Base-by-base conservation (phyloP, 2,113 vertebrate genomes). In the Chaetodon trifascialis region DNA sequence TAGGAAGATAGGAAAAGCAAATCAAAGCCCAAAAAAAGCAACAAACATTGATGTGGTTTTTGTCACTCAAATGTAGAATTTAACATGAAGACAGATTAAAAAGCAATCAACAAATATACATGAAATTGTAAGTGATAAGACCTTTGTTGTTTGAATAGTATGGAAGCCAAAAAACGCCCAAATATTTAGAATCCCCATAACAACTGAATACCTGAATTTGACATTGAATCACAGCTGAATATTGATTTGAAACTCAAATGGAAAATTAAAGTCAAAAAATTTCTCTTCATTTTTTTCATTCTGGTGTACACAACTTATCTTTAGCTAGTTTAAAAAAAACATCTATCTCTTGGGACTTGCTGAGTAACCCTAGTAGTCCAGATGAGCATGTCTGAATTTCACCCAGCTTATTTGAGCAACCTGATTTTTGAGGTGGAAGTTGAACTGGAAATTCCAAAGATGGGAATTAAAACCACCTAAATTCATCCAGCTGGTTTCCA, bases 81-180 rank as follows among this genome's bases (percentile, higher is more conserved):
- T 19, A 49, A 63, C 42, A 68, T 42, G 56, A 68, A 49, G 62
- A 67, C 56, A 15, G 46, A 36, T 38, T 55, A 10, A 30, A 64
- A 67, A 64, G 54, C 44, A 40, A 56, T 15, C 36, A n/a, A 72
- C 23, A 70, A 34, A 68, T 80, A 47, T 49, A 78, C 38, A 70
- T 14, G 11, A 69, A 72, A 36, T n/a, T 34, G 44, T 52, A 34
- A 56, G 54, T 49, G 62, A 79, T 67, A 74, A 83, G 80, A 80
- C 79, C 17, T 65, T 72, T 66, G 55, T 25, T 73, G 60, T 63
- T 76, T 60, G 21, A 56, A 47, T 10, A 0, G 10, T 44, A 52
- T 16, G 59, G 68, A 88, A 67, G 62, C 55, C 58, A 73, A 54
- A 2, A 42, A 55, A 34, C 0, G 3, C 12, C n/a, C 0, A 7